Evolutionary conservation across 64 coral and sea anemone species (phyloP).

Genomic region (Cladopsammia gracilis): DNA sequence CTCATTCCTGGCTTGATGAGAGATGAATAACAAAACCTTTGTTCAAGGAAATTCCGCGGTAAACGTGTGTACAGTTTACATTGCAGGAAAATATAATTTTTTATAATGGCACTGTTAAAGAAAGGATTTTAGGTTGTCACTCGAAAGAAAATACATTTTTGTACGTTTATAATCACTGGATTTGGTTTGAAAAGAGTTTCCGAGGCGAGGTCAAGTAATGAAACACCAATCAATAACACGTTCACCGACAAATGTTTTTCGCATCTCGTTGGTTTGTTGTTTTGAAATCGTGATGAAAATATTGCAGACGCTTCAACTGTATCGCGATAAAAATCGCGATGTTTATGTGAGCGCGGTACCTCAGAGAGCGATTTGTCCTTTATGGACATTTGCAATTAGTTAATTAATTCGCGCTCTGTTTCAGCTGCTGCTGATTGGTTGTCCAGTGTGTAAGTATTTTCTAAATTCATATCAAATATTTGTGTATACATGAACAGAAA

Average conservation of each 20-base stretch:
- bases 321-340: slow-evolving; percentile 17
- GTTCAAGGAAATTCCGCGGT: too few species aligned
- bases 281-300: slow-evolving; percentile 22
- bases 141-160: background rate
- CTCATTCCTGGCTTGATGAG: background rate
- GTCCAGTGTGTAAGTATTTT: slow-evolving; percentile 22
- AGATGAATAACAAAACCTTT: background rate
- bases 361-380: slow-evolving; percentile 1
- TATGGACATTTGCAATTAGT: slow-evolving; percentile 36
- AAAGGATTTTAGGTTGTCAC: background rate
- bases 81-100: background rate
- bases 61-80: too few species aligned
- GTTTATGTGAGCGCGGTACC: background rate
- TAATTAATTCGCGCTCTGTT: slow-evolving; percentile 31
- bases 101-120: background rate
- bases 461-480: slow-evolving; percentile 42
- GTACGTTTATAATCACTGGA: background rate
- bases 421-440: slow-evolving; percentile 36
- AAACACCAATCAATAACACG: background rate
- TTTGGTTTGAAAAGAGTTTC: background rate
- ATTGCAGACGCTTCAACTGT: slow-evolving; percentile 24
- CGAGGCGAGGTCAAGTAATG: background rate
- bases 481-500: slow-evolving; percentile 31
- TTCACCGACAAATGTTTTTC: background rate
- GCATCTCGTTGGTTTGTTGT: background rate